phyloP scores from a whole-genome alignment of 2,888 invertebrate genomes.

The Clanis bilineata region DNA sequence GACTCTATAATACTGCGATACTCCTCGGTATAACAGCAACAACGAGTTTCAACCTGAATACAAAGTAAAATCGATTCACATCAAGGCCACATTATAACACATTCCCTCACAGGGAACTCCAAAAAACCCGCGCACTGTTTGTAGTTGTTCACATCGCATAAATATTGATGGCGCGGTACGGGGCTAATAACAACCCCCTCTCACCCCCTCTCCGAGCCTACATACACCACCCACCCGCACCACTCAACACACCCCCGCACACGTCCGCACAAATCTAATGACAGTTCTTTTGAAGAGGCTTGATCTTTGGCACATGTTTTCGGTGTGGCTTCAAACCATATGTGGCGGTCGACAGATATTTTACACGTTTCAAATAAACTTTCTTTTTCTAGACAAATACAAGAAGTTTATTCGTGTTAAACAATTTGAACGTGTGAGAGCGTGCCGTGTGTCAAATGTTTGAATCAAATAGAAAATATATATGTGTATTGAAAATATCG shows the following conservation, averaged over 20 bases:
- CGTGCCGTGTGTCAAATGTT: too few relatives aligned
- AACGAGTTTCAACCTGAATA: not conserved
- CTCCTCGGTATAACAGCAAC: too few relatives aligned
- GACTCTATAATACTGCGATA: too few relatives aligned
- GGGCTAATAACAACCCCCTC: not conserved
- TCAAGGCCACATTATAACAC: not conserved
- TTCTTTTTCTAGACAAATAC: not conserved
- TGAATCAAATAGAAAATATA: too few relatives aligned
- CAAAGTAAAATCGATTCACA: not conserved
- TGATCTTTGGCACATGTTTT: not conserved
- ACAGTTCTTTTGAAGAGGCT: not conserved
- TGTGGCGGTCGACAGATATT: not conserved
- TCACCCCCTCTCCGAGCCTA: not conserved
- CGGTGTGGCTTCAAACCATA: not conserved
- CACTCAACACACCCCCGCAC: not conserved
- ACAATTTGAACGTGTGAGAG: too few relatives aligned
- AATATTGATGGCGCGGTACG: slow-evolving; percentile 9
- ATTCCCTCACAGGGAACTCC: not conserved
- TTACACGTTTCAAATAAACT: not conserved
- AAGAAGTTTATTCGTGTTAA: not conserved
- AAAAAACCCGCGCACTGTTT: not conserved
- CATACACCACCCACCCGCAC: too few relatives aligned
- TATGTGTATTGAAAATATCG: too few relatives aligned
- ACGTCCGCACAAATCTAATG: slow-evolving; percentile 8
- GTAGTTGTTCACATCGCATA: slow-evolving; percentile 4